phyloP scores from a whole-genome alignment of 2,888 invertebrate species.

The Pantelozetes paolii region DNA sequence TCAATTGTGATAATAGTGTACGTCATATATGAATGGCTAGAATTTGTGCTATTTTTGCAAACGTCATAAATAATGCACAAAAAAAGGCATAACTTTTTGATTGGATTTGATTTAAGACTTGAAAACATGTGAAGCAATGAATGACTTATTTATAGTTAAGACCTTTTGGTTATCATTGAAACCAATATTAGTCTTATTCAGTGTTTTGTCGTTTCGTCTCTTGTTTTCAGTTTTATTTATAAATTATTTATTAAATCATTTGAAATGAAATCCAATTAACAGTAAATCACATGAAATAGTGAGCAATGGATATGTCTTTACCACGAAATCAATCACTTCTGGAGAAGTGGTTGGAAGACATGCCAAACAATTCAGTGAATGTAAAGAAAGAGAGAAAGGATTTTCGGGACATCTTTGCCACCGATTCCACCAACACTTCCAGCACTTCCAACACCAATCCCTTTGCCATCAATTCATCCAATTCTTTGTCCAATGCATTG shows the following conservation, averaged over 20 bases:
- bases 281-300: too few relatives aligned
- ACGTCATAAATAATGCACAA: not conserved
- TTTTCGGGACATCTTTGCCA: constrained; percentile 36
- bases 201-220: not conserved
- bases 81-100: not conserved
- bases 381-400: constrained; percentile 39
- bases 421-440: not conserved
- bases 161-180: not conserved
- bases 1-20: too few relatives aligned
- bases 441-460: not conserved
- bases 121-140: too few relatives aligned
- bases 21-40: too few relatives aligned
- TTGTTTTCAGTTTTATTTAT: not conserved
- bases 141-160: not conserved
- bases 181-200: not conserved
- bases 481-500: not conserved
- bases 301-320: constrained; percentile 28
- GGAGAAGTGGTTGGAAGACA: constrained; percentile 42
- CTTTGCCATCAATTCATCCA: not conserved
- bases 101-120: too few relatives aligned
- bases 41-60: not conserved
- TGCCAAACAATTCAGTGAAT: constrained; percentile 36
- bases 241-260: too few relatives aligned
- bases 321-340: constrained; percentile 16
- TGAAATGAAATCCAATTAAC: not conserved